Base-by-base conservation (phyloP, 2,113 vertebrate species). In the Nothoprocta pentlandii region DNA sequence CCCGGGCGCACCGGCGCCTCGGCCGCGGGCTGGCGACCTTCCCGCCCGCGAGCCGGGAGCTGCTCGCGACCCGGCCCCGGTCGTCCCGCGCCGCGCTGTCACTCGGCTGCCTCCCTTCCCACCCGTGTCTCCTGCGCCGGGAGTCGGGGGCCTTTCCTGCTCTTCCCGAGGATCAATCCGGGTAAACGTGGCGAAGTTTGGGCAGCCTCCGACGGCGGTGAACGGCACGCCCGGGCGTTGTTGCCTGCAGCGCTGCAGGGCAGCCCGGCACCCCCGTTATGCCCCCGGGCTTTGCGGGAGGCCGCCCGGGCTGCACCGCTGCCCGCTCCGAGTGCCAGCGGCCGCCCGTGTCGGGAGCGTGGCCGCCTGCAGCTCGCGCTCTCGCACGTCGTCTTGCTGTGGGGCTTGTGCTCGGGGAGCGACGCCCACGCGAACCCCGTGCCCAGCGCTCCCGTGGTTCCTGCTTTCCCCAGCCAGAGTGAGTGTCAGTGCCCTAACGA, bases 401-500 rank as follows among this genome's bases (percentile, higher is more conserved):
- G 54, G 66, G 46, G 36, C 42, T 75, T 3, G 49, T 49, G 49
- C 21, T 49, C 49, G 8, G 21, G 21, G 21, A 49, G 49, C 21
- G 49, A 49, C 49, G 22, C 49, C 49, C 49, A 22, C 21, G 4
- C 21, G 36, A 28, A 11, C 44, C 32, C 23, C 1, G 0, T 34
- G 21, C 26, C 44, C 23, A 2, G 4, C 0, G 22, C 20, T n/a
- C 1, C 7, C 56, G 16, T 47, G 34, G 26, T 12, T 56, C 54
- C 64, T 2, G 7, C 32, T 6, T 36, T 36, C 16, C 23, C 8
- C 6, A 0, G 10, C 25, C 25, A n/a, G 68, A 23, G n/a, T 8
- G 42, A 0, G 6, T n/a, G 42, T 73, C 12, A 23, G n/a, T 85
- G n/a, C 63, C 13, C 0, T 0, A 11, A 53, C 21, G 8, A 11